phyloP scores from a whole-genome alignment of 2,797 vertebrate genomes.

The Mycteria americana region DNA sequence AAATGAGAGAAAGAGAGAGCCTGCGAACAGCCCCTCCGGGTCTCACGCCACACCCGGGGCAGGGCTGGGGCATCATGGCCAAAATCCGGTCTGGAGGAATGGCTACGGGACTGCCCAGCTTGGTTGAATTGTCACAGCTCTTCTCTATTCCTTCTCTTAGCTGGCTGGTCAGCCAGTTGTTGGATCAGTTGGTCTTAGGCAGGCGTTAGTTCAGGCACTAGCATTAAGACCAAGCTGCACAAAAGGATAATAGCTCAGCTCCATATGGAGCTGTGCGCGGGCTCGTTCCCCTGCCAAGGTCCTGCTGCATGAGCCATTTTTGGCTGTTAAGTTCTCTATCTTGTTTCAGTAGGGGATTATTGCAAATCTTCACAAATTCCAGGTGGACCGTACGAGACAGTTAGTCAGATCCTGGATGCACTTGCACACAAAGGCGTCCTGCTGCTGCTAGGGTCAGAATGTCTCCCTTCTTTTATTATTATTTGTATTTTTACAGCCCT shows the following conservation, averaged over 20 bases:
- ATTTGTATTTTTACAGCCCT: constrained; percentile 34
- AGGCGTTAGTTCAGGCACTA: neutral
- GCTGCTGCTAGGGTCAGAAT: constrained; percentile 7
- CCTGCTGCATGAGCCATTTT: neutral
- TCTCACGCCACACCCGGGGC: neutral
- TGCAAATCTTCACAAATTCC: constrained; percentile 25
- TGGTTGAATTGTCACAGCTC: neutral
- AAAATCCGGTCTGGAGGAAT: neutral
- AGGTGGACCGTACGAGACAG: neutral
- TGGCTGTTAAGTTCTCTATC: neutral
- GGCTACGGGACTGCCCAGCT: accelerated
- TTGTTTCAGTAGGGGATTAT: constrained; percentile 14
- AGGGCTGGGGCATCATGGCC: neutral
- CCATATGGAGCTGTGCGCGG: neutral
- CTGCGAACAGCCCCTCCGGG: accelerated
- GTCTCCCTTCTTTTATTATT: neutral
- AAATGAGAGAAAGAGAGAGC: neutral
- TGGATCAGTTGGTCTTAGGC: neutral
- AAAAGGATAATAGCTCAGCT: constrained; percentile 10
- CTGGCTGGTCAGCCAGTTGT: neutral
- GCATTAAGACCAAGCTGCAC: neutral
- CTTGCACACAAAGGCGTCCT: neutral
- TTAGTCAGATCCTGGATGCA: constrained; percentile 34
- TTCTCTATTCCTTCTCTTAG: neutral
- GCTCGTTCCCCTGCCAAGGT: constrained; percentile 10